These are phyloP conservation scores for Cloeon dipterum DNA, from an alignment of 2,888 invertebrate genomes.

Conservation along the genomic window DNA sequence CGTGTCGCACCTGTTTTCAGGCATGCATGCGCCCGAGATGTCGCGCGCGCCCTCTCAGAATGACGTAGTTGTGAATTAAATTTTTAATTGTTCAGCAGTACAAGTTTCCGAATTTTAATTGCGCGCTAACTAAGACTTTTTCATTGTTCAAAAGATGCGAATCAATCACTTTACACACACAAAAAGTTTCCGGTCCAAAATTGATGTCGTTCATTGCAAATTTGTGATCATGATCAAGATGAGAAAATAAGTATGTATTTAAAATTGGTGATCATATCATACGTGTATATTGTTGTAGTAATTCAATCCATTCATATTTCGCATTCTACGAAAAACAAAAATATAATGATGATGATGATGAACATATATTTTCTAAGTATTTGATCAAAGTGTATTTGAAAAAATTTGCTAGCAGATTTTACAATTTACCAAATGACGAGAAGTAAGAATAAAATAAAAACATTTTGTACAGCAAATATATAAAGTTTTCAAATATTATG, in stretches of 20 bases:
- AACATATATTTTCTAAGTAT: constrained; percentile 1
- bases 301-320: no score
- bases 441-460: not conserved
- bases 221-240: no score
- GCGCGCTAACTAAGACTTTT: not conserved
- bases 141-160: not conserved
- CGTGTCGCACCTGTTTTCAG: no score
- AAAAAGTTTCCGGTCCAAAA: not conserved
- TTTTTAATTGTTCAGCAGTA: not conserved
- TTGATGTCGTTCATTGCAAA: not conserved
- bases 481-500: not conserved
- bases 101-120: not conserved
- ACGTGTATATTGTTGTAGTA: no score
- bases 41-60: no score
- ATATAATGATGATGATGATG: no score
- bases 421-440: no score
- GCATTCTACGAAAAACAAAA: no score
- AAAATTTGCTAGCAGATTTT: not conserved
- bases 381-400: not conserved
- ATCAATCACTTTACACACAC: not conserved
- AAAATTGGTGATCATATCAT: constrained; percentile 1
- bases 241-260: no score
- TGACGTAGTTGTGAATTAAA: not conserved
- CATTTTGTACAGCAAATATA: not conserved
- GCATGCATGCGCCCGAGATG: no score